Conservation (phyloP, 1,140 invertebrate species). For the Hirudo medicinalis region DNA sequence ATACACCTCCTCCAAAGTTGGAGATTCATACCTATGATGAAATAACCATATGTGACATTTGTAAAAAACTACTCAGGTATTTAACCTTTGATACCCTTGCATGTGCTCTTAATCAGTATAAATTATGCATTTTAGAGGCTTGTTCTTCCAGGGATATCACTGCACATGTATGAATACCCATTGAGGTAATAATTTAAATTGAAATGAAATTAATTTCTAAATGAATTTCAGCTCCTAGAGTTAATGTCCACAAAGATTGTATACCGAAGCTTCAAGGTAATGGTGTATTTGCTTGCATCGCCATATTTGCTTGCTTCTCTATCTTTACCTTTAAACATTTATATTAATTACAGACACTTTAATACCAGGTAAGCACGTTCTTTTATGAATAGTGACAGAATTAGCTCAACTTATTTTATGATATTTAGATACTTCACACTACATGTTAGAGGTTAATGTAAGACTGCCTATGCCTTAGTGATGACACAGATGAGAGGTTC, state of each 20-base stretch:
- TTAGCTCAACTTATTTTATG: no score
- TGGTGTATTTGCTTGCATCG: no score
- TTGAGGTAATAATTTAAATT: background rate
- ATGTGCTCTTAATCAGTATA: background rate
- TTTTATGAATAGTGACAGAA: no score
- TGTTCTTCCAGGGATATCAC: background rate
- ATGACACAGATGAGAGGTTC: no score
- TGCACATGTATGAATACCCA: background rate
- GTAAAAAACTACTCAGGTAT: constrained; percentile 2
- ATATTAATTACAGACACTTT: no score
- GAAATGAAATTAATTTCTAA: background rate
- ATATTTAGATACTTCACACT: no score
- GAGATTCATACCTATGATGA: background rate
- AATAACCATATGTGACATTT: background rate
- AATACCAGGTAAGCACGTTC: no score
- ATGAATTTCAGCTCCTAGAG: background rate
- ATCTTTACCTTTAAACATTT: no score
- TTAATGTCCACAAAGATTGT: constrained; percentile 6
- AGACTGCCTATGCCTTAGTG: no score
- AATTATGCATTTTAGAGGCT: background rate
- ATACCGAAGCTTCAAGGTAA: background rate
- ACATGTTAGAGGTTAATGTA: no score
- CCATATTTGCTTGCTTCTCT: no score
- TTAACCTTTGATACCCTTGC: background rate
- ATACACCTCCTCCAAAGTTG: background rate